phyloP scores from a whole-genome alignment of 2,888 invertebrate genomes.

The Drosophila cognata region DNA sequence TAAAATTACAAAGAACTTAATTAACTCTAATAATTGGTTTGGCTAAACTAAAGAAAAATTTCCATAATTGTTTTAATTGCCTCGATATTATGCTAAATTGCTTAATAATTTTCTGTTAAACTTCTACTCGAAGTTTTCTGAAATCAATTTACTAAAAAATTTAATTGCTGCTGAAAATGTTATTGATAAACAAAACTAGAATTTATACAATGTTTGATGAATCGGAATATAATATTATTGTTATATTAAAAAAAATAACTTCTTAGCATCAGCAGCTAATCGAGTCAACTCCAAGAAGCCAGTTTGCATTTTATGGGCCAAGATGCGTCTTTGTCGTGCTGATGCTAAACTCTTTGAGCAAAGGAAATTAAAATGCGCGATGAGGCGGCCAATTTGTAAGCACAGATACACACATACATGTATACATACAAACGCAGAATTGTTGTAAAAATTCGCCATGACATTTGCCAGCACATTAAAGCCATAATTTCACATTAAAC shows the following conservation, averaged over 20 bases:
- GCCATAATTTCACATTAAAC: conserved; percentile 76
- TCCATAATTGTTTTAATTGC: neutral
- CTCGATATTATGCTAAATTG: neutral
- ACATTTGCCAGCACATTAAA: conserved; percentile 65
- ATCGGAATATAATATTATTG: neutral
- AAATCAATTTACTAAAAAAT: neutral
- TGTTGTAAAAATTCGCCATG: conserved; percentile 44
- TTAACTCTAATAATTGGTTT: too few species aligned
- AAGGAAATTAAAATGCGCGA: conserved; percentile 54
- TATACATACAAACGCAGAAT: conserved; percentile 5
- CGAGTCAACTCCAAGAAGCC: conserved; percentile 7
- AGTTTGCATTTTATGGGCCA: conserved; percentile 17
- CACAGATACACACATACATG: neutral
- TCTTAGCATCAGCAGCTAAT: conserved; percentile 18
- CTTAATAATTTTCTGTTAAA: neutral
- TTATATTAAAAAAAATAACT: too few species aligned
- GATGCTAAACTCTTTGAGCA: conserved; percentile 23
- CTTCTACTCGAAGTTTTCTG: neutral
- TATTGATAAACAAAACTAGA: neutral
- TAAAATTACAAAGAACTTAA: neutral
- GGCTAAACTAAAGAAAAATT: too few species aligned
- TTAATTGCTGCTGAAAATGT: neutral
- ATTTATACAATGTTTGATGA: neutral
- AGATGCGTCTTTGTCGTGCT: conserved; percentile 1
- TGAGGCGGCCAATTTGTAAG: conserved; percentile 40